These are phyloP conservation scores for Leptonema lineaticorne DNA, from an alignment of 1,140 invertebrate species.

Conservation along the genomic window DNA sequence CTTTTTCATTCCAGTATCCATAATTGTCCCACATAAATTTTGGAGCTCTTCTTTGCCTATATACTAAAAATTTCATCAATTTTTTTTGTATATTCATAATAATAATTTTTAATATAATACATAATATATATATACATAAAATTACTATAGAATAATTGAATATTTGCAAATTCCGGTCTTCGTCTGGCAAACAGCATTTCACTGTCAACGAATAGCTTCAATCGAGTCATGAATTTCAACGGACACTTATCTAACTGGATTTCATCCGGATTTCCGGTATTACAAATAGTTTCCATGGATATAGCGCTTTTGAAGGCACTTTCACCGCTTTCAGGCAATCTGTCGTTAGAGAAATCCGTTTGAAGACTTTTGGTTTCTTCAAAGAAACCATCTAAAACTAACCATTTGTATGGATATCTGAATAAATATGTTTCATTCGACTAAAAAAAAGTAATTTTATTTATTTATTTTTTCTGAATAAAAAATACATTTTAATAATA, in stretches of 20 bases:
- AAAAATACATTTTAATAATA: not conserved
- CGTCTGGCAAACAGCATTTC: not conserved
- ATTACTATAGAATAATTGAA: not conserved
- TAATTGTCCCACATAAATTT: constrained; percentile 45
- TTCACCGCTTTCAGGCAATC: not conserved
- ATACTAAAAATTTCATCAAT: constrained; percentile 28
- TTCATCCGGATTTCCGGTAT: not conserved
- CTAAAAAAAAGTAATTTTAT: constrained; percentile 23
- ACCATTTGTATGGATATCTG: constrained; percentile 20
- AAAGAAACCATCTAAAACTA: constrained; percentile 8
- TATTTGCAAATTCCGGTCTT: not conserved
- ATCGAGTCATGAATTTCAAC: not conserved
- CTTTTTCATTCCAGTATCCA: constrained; percentile 45
- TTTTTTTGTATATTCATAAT: not conserved
- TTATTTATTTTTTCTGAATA: too few relatives aligned
- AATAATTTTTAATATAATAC: not conserved
- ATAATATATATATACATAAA: not conserved
- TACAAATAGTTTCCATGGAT: not conserved
- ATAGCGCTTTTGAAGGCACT: not conserved
- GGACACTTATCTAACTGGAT: not conserved
- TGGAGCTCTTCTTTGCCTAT: too few relatives aligned
- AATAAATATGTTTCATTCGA: constrained; percentile 19
- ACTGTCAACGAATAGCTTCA: constrained; percentile 1
- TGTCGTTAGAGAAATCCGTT: not conserved
- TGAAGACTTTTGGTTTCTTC: not conserved